phyloP scores from a whole-genome alignment of 2,888 invertebrate genomes.

The Helicoverpa assulta region DNA sequence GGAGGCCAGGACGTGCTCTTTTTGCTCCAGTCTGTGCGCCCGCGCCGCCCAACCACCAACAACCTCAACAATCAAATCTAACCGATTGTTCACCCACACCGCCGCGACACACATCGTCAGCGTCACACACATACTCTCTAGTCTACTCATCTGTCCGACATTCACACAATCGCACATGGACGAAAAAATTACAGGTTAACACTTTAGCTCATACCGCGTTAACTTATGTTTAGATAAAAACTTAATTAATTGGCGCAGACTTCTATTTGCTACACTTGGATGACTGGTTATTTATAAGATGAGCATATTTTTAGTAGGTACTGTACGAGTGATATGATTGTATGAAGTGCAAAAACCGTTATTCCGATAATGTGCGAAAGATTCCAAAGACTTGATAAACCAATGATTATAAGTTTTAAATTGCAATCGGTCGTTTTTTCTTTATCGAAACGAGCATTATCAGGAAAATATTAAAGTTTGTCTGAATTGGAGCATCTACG shows the following conservation, averaged over 20 bases:
- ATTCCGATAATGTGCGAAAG: slow-evolving; percentile 47
- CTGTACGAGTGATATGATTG: slow-evolving; percentile 57
- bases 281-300: slow-evolving; percentile 66
- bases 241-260: slow-evolving; percentile 59
- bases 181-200: slow-evolving; percentile 32
- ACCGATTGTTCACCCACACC: slow-evolving; percentile 46
- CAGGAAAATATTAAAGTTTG: slow-evolving; percentile 29
- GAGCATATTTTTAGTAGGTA: slow-evolving; percentile 70
- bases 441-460: slow-evolving; percentile 40
- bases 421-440: slow-evolving; percentile 38
- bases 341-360: slow-evolving; percentile 71
- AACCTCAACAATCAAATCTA: slow-evolving; percentile 55
- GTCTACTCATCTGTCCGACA: slow-evolving; percentile 22
- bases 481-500: slow-evolving; percentile 70
- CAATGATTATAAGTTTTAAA: slow-evolving; percentile 36
- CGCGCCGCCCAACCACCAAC: slow-evolving; percentile 36
- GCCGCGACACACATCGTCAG: slow-evolving; percentile 1
- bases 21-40: slow-evolving; percentile 70
- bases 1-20: slow-evolving; percentile 79
- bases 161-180: slow-evolving; percentile 18
- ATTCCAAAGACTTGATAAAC: slow-evolving; percentile 48
- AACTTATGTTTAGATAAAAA: slow-evolving; percentile 60
- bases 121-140: slow-evolving; percentile 13
- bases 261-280: slow-evolving; percentile 69
- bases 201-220: slow-evolving; percentile 22